Evolutionary conservation across 2,113 vertebrate genomes (phyloP).

Genomic region (Panthera leo): DNA sequence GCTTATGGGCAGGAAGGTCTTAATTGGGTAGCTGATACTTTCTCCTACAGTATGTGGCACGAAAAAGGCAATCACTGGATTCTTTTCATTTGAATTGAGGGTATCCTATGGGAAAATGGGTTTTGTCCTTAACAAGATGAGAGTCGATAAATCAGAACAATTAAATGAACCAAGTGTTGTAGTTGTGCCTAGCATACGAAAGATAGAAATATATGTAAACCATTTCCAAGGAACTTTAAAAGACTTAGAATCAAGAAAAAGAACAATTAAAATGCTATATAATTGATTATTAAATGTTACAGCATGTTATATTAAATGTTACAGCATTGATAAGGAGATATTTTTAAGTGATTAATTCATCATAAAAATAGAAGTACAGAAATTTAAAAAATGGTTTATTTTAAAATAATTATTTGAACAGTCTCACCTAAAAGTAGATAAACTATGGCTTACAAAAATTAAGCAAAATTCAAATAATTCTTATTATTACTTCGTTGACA

Average conservation of each 20-base stretch:
- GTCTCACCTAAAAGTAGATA: neutral
- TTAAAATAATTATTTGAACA: neutral
- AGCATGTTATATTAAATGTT: neutral
- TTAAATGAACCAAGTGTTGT: neutral
- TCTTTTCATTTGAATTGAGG: neutral
- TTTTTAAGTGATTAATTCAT: constrained; percentile 37
- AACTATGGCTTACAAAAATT: constrained; percentile 27
- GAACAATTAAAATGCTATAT: neutral
- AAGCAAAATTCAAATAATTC: neutral
- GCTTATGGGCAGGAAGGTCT: neutral
- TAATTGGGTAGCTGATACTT: neutral
- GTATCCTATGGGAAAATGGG: neutral
- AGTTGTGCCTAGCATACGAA: neutral
- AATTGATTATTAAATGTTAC: neutral
- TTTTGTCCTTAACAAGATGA: neutral
- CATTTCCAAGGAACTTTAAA: neutral
- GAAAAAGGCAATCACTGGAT: neutral
- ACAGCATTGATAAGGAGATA: neutral
- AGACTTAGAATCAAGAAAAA: neutral
- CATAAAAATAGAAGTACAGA: constrained; percentile 12
- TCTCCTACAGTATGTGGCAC: neutral
- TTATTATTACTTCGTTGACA: neutral
- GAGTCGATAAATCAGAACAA: neutral
- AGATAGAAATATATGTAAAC: neutral
- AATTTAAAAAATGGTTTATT: constrained; percentile 23